These are phyloP conservation scores for Rhadina sibilatrix DNA, from an alignment of 2,113 vertebrate species.

Conservation along the genomic window DNA sequence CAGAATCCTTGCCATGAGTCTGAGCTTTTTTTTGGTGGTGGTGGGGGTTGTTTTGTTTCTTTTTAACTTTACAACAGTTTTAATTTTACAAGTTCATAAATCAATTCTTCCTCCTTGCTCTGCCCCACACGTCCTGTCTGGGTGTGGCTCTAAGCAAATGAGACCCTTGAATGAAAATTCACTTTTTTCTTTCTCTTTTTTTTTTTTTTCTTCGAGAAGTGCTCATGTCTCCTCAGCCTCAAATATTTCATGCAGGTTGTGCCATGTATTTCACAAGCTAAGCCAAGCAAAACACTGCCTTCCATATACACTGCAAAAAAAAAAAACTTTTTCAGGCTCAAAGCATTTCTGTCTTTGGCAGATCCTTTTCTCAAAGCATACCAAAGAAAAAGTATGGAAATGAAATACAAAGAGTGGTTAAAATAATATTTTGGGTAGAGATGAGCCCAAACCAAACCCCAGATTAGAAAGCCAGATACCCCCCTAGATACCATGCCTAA, in stretches of 20 bases:
- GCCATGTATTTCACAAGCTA: conserved; percentile 53
- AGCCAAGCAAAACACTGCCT: conserved; percentile 58
- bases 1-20: not conserved
- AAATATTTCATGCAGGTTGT: conserved; percentile 67
- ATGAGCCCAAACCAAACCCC: conserved; percentile 46
- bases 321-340: conserved; percentile 54
- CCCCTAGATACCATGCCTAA: conserved; percentile 7
- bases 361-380: conserved; percentile 45
- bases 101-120: not conserved
- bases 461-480: conserved; percentile 23
- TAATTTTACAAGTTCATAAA: conserved; percentile 27
- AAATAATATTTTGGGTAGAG: conserved; percentile 58
- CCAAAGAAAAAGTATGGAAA: conserved; percentile 53
- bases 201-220: not conserved
- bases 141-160: conserved; percentile 48
- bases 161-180: conserved; percentile 45
- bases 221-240: conserved; percentile 50
- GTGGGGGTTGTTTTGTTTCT: not conserved
- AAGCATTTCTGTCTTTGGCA: conserved; percentile 65
- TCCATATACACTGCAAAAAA: conserved; percentile 44
- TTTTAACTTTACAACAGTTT: not conserved
- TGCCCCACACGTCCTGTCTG: not conserved
- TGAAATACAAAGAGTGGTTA: conserved; percentile 55
- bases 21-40: not conserved
- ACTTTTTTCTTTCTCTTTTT: not conserved